Evolutionary conservation across 1,140 invertebrate species (phyloP).

Genomic region (Triops longicaudatus): DNA sequence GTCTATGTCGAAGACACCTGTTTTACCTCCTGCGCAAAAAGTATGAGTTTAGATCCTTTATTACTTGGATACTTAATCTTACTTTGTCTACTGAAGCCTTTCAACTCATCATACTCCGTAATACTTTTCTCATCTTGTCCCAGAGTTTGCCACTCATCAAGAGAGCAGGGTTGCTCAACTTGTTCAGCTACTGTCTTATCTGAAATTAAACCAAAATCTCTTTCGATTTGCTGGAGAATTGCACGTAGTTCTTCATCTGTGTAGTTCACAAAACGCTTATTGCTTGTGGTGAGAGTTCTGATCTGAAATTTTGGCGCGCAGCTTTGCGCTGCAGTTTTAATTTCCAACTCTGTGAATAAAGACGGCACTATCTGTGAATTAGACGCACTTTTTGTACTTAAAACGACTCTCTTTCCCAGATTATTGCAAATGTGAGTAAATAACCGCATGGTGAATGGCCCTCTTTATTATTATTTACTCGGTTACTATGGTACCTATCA

Average conservation of each 20-base stretch:
- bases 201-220: background rate
- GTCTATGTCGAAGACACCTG: conserved; percentile 76
- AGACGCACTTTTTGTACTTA: too few relatives aligned
- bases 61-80: conserved; percentile 19
- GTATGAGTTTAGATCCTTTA: conserved; percentile 21
- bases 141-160: background rate
- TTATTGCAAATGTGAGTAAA: too few relatives aligned
- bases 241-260: background rate
- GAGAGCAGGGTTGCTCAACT: background rate
- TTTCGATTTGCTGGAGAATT: background rate
- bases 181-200: background rate
- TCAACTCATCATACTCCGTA: conserved; percentile 12
- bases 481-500: background rate
- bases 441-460: background rate
- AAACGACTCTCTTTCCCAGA: too few relatives aligned
- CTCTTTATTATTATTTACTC: background rate
- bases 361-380: too few relatives aligned
- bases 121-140: background rate
- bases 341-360: too few relatives aligned
- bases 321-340: too few relatives aligned
- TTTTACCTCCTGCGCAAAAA: conserved; percentile 54
- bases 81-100: conserved; percentile 18
- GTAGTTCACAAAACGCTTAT: background rate
- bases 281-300: background rate
- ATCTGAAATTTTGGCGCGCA: background rate